These are phyloP conservation scores for Pavo muticus DNA, from an alignment of 2,113 vertebrate genomes.

Conservation along the genomic window DNA sequence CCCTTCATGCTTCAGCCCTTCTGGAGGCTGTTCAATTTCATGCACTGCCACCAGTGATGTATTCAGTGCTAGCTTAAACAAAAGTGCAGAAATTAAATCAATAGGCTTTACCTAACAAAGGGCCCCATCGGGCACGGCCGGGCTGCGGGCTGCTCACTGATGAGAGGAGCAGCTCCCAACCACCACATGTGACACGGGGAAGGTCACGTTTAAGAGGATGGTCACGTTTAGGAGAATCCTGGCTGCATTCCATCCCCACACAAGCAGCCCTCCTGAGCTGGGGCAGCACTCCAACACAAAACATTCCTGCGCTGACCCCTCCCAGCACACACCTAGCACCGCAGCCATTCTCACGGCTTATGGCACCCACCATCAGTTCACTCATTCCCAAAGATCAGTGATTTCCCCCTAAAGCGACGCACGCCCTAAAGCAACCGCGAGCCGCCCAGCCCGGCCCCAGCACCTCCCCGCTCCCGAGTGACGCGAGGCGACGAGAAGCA, in stretches of 20 bases:
- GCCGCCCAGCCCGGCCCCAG: too few species aligned
- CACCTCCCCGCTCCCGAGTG: background rate
- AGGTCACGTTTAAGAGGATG: background rate
- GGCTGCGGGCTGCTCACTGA: background rate
- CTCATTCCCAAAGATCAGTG: background rate
- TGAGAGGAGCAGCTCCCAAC: background rate
- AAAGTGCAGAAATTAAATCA: background rate
- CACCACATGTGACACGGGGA: background rate
- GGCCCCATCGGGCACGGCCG: background rate
- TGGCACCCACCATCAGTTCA: background rate
- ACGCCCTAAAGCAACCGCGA: background rate
- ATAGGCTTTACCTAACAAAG: background rate
- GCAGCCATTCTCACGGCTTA: background rate
- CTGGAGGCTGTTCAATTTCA: background rate
- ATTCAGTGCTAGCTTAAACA: background rate
- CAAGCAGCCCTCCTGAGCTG: background rate
- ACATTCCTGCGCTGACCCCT: background rate
- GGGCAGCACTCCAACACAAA: background rate
- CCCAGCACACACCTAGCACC: background rate
- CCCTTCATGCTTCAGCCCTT: background rate
- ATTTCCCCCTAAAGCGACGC: background rate
- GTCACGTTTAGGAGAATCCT: background rate
- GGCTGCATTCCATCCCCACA: background rate
- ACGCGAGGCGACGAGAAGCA: constrained; percentile 43
- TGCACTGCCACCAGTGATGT: background rate